Evolutionary conservation across 2,113 vertebrate species (phyloP), one percentile per base, ranked within the genome.

Genomic region (Apodemus sylvaticus): DNA sequence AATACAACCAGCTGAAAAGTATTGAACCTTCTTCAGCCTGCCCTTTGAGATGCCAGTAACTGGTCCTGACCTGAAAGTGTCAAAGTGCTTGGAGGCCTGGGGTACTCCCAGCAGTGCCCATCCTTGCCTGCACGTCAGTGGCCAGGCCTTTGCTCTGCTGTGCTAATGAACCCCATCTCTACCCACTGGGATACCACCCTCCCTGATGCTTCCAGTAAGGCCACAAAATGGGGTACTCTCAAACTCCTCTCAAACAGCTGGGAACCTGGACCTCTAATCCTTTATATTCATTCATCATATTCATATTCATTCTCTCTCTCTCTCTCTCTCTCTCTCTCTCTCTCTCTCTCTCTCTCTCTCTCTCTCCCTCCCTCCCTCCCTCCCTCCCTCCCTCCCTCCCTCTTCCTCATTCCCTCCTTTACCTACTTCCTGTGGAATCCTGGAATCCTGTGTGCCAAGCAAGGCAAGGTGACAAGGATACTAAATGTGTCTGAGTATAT

Each of bases 41-140:
- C 48, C 39, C 71, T 24, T 71, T 19, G 24, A 77, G 76, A 77
- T 45, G 16, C 39, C 73, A 42, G 64, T 39, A 45, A 68, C 12
- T 9, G 0, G 1, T 58, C 5, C 51, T 12, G 1, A 2, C 53
- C 68, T 16, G 29, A 29, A 39, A 66, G 51, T 31, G 6, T 1
- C 45, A 2, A 76, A 51, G 66, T 45, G 19, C 10, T 36, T 0
- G 0, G 22, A 0, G 62, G 86, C 20, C 12, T 10, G n/a, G 26
- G 39, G 48, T 14, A 3, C 78, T 22, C 51, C 51, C 12, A 6
- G 20, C 29, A 77, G 42, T 31, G 7, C 2, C 20, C 4, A 17
- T 34, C 81, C 26, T 42, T 58, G 53, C 24, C 55, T 68, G 9
- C 14, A 19, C 60, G 60, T 19, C 29, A 73, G 29, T 55, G 17